These are phyloP conservation scores for Gavia stellata DNA, from an alignment of 2,113 vertebrate species.

Conservation along the genomic window DNA sequence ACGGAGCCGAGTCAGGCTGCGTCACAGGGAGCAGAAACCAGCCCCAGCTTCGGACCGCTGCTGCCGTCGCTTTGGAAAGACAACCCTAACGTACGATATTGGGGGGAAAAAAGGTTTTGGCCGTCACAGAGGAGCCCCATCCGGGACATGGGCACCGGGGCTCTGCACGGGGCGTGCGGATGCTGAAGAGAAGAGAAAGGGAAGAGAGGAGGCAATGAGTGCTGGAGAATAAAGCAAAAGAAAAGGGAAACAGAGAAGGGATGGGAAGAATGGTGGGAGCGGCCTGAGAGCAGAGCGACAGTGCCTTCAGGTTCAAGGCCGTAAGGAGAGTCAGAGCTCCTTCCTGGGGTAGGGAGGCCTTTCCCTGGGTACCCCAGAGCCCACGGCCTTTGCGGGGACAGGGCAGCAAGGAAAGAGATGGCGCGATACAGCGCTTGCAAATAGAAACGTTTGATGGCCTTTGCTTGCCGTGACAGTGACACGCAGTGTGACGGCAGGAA, in stretches of 20 bases:
- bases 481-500: not conserved
- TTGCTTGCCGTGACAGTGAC: not conserved
- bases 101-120: not conserved
- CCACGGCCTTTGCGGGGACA: not conserved
- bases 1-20: accelerated
- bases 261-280: not conserved
- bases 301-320: not conserved
- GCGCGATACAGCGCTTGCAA: not conserved
- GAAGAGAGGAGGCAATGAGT: not conserved
- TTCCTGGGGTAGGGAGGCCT: not conserved
- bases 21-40: not conserved
- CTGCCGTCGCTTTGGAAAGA: not conserved
- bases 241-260: not conserved
- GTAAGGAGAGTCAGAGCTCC: not conserved
- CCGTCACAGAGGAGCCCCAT: not conserved
- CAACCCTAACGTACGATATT: accelerated
- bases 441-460: not conserved
- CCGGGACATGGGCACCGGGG: not conserved
- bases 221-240: not conserved
- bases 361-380: not conserved
- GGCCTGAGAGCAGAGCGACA: not conserved
- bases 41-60: not conserved
- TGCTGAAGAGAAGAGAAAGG: not conserved
- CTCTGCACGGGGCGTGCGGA: accelerated
- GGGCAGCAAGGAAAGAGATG: not conserved